Evolutionary conservation across 2,113 vertebrate genomes (phyloP).

Genomic region (Tragulus kanchil): DNA sequence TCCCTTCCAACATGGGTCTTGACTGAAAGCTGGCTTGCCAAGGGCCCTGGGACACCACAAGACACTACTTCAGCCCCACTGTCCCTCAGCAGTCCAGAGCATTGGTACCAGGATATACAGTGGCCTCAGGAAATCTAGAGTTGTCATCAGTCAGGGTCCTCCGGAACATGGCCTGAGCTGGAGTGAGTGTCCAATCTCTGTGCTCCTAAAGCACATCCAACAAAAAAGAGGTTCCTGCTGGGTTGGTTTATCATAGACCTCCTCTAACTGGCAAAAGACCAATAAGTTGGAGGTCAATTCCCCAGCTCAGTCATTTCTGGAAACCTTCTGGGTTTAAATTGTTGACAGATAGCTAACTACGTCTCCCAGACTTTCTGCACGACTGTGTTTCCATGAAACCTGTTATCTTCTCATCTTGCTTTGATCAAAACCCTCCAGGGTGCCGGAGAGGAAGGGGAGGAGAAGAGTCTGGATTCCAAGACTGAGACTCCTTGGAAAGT

Average conservation of each 20-base stretch:
- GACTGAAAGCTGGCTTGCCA: background rate
- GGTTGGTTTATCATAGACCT: background rate
- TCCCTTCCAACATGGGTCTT: background rate
- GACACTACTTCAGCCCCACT: background rate
- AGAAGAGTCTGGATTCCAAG: conserved; percentile 43
- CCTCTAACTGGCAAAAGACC: conserved; percentile 55
- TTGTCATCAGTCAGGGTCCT: accelerated
- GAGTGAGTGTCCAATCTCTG: background rate
- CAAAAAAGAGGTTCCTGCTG: background rate
- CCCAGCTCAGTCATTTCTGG: conserved; percentile 70
- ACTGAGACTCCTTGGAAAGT: conserved; percentile 63
- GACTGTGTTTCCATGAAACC: background rate
- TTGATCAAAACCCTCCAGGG: conserved; percentile 59
- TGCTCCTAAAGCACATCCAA: background rate
- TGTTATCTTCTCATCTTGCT: background rate
- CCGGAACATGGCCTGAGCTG: background rate
- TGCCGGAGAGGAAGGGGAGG: background rate
- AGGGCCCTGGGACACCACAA: background rate
- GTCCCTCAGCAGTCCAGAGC: no score
- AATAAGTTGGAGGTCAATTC: conserved; percentile 57
- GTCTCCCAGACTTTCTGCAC: background rate
- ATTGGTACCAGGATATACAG: background rate
- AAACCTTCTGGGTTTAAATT: conserved; percentile 70
- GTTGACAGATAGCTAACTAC: conserved; percentile 61
- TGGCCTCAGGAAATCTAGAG: background rate